Evolutionary conservation across 2,797 vertebrate species (phyloP), one percentile per base, ranked within the genome.

Genomic region (Microctenopoma lineatum): DNA sequence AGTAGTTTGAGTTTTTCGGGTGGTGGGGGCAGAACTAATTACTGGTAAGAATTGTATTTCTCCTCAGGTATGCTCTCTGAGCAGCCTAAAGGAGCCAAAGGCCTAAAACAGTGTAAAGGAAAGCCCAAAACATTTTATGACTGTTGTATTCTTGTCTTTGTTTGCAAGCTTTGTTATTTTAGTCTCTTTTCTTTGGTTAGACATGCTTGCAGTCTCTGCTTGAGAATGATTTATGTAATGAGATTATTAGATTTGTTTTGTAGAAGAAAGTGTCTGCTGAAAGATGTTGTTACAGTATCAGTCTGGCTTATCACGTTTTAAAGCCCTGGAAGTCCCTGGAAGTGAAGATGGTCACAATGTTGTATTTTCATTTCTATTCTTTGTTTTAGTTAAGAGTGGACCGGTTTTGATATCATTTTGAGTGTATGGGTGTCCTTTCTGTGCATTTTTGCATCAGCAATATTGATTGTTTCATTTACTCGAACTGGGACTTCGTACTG

Each of bases 401-500:
- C 9, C 8, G 69, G 58, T 83, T 79, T 77, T 78, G 27, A 64
- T 77, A 59, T 69, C 1, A 60, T 67, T 79, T 83, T 80, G 75
- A 7, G 42, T 73, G 72, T 84, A 58, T 73, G 80, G 45, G 73
- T 84, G 65, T 88, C 45, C 39, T 69, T 34, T 34, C 38, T 84
- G 70, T 79, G 56, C 74, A 62, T 65, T 70, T 61, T 77, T 86
- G 58, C 75, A 85, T 84, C 54, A 78, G 73, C 81, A 82, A 75
- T 83, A 82, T 89, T 74, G 58, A 77, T 87, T 85, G 77, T 87
- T 91, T 83, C 12, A 73, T 85, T 89, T 80, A 59, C 78, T 84
- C 62, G 77, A 85, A 88, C 86, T 85, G 74, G 77, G 72, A 84
- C 67, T 80, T 87, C 83, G 84, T 78, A 83, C 67, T 86, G 82